A percentile compares a stretch with the other conserved stretches of the same genome.
Conservation (phyloP, 2,888 invertebrate species). For the Meganola albula region DNA sequence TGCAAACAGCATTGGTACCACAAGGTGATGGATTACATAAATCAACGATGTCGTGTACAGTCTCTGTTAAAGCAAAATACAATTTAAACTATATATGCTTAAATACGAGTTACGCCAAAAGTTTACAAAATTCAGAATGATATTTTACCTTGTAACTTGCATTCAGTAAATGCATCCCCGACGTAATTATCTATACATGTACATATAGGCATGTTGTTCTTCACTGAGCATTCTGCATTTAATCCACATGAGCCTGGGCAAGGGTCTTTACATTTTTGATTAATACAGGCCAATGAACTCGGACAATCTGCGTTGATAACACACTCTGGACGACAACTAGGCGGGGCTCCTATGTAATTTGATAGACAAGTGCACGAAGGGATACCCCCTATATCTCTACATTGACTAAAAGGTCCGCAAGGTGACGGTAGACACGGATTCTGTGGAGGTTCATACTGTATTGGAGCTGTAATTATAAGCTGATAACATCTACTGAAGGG, state of each 20-base stretch:
- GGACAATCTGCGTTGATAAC: slow-evolving; percentile 85
- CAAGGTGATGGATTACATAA: slow-evolving; percentile 83
- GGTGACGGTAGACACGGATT: slow-evolving; percentile 81
- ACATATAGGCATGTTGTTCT: slow-evolving; percentile 86
- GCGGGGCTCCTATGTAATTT: slow-evolving; percentile 83
- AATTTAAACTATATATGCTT: too few relatives aligned
- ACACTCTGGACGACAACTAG: slow-evolving; percentile 83
- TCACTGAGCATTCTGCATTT: slow-evolving; percentile 79
- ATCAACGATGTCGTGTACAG: slow-evolving; percentile 52
- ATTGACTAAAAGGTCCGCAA: slow-evolving; percentile 82
- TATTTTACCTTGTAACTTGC: slow-evolving; percentile 71
- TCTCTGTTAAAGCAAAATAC: slow-evolving; percentile 36
- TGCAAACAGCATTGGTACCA: slow-evolving; percentile 79
- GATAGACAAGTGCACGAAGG: slow-evolving; percentile 81
- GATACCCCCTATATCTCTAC: slow-evolving; percentile 76
- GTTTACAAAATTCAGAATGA: too few relatives aligned
- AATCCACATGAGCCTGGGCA: slow-evolving; percentile 87
- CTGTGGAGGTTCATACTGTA: slow-evolving; percentile 38
- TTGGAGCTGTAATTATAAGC: slow-evolving; percentile 31
- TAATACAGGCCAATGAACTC: slow-evolving; percentile 85
- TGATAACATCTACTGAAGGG: slow-evolving; percentile 80
- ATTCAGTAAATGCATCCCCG: slow-evolving; percentile 85
- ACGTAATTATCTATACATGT: slow-evolving; percentile 82
- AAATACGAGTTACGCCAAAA: too few relatives aligned
- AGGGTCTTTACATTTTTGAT: slow-evolving; percentile 86